Percentiles rank a stretch among this genome's conserved stretches.
phyloP scores from a whole-genome alignment of 2,888 invertebrate species.

The Eremobia ochroleuca region DNA sequence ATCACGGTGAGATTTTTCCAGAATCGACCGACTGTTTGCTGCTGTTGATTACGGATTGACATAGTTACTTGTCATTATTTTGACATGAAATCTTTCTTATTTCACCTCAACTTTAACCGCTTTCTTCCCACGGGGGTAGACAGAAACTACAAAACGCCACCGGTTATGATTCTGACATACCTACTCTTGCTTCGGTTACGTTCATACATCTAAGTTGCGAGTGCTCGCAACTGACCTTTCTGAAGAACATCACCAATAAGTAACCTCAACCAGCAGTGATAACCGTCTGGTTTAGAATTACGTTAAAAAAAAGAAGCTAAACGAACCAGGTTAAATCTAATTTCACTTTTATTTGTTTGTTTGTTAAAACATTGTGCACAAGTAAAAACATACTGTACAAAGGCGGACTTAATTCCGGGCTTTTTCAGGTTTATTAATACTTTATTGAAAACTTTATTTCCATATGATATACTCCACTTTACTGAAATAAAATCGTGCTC shows the following conservation, averaged over 20 bases:
- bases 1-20: too few species aligned
- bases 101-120: neutral
- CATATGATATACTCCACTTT: constrained; percentile 21
- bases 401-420: neutral
- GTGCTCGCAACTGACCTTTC: neutral
- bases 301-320: neutral
- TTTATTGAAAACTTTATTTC: constrained; percentile 14
- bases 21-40: too few species aligned
- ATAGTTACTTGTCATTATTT: neutral
- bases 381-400: neutral
- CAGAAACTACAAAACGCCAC: neutral
- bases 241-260: neutral
- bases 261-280: neutral
- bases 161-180: neutral
- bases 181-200: neutral
- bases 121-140: neutral
- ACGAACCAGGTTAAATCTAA: neutral
- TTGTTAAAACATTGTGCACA: neutral
- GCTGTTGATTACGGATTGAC: neutral
- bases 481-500: constrained; percentile 21
- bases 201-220: neutral
- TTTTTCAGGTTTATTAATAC: neutral
- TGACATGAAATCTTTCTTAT: neutral
- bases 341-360: neutral
- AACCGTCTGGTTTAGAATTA: neutral